These are phyloP conservation scores for Porites evermanni DNA, from an alignment of 92 coral and sea anemone genomes.

Conservation along the genomic window DNA sequence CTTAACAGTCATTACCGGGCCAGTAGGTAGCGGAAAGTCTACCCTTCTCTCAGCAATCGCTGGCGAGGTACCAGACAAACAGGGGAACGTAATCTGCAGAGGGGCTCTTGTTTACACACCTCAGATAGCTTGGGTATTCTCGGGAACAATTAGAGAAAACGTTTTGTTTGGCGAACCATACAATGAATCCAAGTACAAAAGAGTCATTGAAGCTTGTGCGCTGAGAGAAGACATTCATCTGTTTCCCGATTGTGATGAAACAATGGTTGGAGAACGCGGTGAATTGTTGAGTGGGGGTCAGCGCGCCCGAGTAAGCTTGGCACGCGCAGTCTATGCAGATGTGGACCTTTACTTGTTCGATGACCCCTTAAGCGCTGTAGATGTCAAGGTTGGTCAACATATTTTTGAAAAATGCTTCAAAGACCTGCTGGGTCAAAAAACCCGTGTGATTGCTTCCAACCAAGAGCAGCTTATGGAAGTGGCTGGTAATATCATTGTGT, in stretches of 20 bases:
- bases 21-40: conserved; percentile 33
- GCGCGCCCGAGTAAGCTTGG: conserved; percentile 24
- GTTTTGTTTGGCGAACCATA: background rate
- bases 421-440: background rate
- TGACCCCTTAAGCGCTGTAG: conserved; percentile 28
- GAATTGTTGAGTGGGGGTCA: conserved; percentile 20
- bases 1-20: conserved; percentile 13
- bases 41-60: conserved; percentile 32
- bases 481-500: background rate
- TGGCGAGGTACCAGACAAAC: background rate
- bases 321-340: conserved; percentile 18
- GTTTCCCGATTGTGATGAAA: background rate
- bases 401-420: conserved; percentile 6
- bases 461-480: background rate
- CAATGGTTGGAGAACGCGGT: conserved; percentile 3
- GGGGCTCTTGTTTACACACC: background rate
- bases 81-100: background rate
- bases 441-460: background rate
- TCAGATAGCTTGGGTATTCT: conserved; percentile 12
- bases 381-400: conserved; percentile 2
- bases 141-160: conserved; percentile 5
- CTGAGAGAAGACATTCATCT: background rate
- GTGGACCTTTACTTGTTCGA: conserved; percentile 7
- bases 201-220: conserved; percentile 2
- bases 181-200: background rate